phyloP scores from a whole-genome alignment of 2,888 invertebrate genomes.

The Sinotaia quadrata region DNA sequence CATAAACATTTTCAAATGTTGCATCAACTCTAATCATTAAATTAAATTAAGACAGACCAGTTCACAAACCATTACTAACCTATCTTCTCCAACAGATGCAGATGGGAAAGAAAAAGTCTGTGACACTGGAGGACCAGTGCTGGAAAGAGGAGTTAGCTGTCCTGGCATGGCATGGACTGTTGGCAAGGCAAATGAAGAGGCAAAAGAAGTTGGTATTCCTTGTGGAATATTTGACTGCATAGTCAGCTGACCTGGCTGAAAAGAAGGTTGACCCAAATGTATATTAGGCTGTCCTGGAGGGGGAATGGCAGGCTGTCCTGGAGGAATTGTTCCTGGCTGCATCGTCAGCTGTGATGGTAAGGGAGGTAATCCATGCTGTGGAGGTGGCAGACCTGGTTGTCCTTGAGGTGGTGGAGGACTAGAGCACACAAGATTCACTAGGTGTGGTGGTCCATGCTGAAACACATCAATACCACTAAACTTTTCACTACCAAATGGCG shows the following conservation, averaged over 20 bases:
- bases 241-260: constrained; percentile 22
- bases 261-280: constrained; percentile 23
- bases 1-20: too few relatives aligned
- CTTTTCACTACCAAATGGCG: too few relatives aligned
- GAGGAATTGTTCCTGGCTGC: constrained; percentile 4
- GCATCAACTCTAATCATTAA: too few relatives aligned
- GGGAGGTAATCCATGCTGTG: constrained; percentile 14
- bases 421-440: constrained; percentile 63
- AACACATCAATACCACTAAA: constrained; percentile 27
- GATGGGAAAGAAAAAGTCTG: constrained; percentile 27
- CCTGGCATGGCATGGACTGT: constrained; percentile 10
- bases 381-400: constrained; percentile 14
- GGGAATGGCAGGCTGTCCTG: constrained; percentile 19
- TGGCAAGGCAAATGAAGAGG: constrained; percentile 5
- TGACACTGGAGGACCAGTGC: constrained; percentile 21
- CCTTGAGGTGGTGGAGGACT: constrained; percentile 40
- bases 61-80: too few relatives aligned
- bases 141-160: constrained; percentile 27
- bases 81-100: constrained; percentile 29
- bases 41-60: too few relatives aligned
- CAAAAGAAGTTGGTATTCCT: constrained; percentile 8
- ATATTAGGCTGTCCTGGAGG: neutral
- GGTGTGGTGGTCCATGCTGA: constrained; percentile 69
- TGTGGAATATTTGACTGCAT: too few relatives aligned
- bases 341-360: constrained; percentile 5